A percentile compares a stretch with the other conserved stretches of the same genome.
phyloP scores from a whole-genome alignment of 2,888 invertebrate species.

The Drosophila buzzatii region DNA sequence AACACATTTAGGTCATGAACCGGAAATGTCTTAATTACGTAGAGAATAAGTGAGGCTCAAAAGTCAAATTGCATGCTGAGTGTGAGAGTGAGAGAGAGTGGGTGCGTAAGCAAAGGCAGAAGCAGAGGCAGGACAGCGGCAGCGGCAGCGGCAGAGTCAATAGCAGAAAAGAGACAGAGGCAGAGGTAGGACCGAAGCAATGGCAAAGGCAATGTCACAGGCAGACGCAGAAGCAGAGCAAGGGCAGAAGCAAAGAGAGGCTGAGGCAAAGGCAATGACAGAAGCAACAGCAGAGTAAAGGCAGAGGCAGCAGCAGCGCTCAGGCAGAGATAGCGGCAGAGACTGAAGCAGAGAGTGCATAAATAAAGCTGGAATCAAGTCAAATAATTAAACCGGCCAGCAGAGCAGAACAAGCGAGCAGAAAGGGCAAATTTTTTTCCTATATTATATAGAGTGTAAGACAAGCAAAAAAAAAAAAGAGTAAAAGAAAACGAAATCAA shows the following conservation, averaged over 20 bases:
- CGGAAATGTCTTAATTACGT: slow-evolving; percentile 76
- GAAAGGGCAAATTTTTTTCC: slow-evolving; percentile 43
- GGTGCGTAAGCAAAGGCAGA: neutral
- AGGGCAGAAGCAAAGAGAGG: neutral
- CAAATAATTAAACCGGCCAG: slow-evolving; percentile 69
- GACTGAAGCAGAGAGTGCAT: neutral
- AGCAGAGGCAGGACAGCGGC: neutral
- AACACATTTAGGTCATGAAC: slow-evolving; percentile 72
- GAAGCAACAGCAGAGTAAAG: neutral
- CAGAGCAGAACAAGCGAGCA: slow-evolving; percentile 66
- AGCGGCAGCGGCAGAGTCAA: neutral
- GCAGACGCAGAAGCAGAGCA: neutral
- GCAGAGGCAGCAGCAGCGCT: neutral
- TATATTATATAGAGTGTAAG: slow-evolving; percentile 20
- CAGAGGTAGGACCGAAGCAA: neutral
- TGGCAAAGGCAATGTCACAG: neutral
- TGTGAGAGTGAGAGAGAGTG: slow-evolving; percentile 2
- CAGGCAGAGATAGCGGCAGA: neutral
- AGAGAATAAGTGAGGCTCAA: slow-evolving; percentile 63
- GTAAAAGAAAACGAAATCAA: slow-evolving; percentile 13
- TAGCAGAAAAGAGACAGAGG: neutral
- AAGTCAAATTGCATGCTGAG: slow-evolving; percentile 67
- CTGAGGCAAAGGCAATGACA: neutral
- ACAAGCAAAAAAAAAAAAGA: neutral
- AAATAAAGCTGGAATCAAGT: slow-evolving; percentile 56